Base-by-base conservation (phyloP, 2,888 invertebrate genomes). In the Pachycephus smyrnensis region DNA sequence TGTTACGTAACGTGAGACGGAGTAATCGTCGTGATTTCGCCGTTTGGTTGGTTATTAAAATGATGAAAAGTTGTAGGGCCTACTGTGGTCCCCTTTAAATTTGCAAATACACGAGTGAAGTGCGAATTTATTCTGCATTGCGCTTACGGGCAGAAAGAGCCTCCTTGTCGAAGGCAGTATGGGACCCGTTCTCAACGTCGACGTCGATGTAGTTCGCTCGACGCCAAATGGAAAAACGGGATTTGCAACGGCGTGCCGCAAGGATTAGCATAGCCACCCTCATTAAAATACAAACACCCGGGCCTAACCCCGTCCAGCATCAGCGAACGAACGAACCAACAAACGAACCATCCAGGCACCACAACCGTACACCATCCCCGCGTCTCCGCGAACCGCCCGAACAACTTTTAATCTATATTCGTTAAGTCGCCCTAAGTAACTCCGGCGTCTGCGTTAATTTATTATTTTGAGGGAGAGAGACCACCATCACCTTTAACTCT, bases 231-330 rank as follows among this genome's bases (percentile, higher is more conserved):
- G 88, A 89, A 89, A 89, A 89, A 88, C 86, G 83, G 80, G 77
- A 40, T 82, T 82, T 83, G 83, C 82, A 80, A 80, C 85, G 85
- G 85, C 85, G 86, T 87, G 88, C 88, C 87, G 85, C 85, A 85
- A 86, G 88, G 90, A 91, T 91, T 91, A 91, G 90, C 91, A 90
- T 91, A 91, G 88, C 88, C 86, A 86, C 82, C 88, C 89, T 91
- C 91, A 90, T 91, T 90, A 91, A 91, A 91, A 91, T 90, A 91
- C 90, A 91, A 91, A 90, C 90, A 90, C 89, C 87, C 87, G 87
- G 85, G 85, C 85, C 86, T 87, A 85, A 86, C 83, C 82, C 80
- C 84, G 84, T 81, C 84, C 81, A 84, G 79, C 78, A 33, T 76
- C 74, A 76, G 76, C 71, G 31, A 79, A 73, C 76, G 76, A 80